Evolutionary conservation across 2,888 invertebrate species (phyloP), one percentile per base, ranked within the genome.

Genomic region (Yponomeuta plumbellus): DNA sequence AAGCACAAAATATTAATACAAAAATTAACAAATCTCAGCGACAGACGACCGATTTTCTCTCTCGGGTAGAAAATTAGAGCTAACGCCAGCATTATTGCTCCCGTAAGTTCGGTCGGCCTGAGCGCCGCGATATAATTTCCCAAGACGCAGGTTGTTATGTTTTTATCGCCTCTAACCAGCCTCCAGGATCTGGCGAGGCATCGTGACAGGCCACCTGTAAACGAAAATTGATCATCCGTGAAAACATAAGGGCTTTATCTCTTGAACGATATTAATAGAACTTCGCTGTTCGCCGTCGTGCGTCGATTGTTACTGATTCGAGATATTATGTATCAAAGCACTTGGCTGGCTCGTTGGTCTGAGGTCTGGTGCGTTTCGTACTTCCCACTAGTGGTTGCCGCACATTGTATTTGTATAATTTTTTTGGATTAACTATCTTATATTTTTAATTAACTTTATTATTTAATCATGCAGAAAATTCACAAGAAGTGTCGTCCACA

Each of bases 161-260:
- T 52, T 52, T 52, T 52, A 52, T 52, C 44, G 44, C 44, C 13
- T 52, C 17, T 52, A 52, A 52, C 44, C 13, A 52, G 13, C 5
- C 44, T 52, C 44, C 44, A 52, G 17, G 44, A 52, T 4, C 10
- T 17, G 17, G 17, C 13, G 44, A 52, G 44, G 44, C 13, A 17
- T 52, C 44, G 44, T 52, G 44, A 52, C 44, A 52, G 44, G 44
- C 44, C 17, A 17, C 44, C 44, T 52, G 44, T 52, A 52, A 52
- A 52, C 44, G 44, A 52, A 52, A 52, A 52, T 17, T 52, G 44
- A 52, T 52, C 44, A 52, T 52, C 44, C 17, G 44, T 52, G 44
- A 52, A 52, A 52, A 52, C 17, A 21, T 59, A 23, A 59, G 23
- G 22, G 59, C 23, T 21, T 58, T 58, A 58, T 59, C 59, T 23